Percentiles rank a stretch among this genome's conserved stretches.
Conservation (phyloP, 2,797 vertebrate species). For the Helicolenus hilgendorfi region DNA sequence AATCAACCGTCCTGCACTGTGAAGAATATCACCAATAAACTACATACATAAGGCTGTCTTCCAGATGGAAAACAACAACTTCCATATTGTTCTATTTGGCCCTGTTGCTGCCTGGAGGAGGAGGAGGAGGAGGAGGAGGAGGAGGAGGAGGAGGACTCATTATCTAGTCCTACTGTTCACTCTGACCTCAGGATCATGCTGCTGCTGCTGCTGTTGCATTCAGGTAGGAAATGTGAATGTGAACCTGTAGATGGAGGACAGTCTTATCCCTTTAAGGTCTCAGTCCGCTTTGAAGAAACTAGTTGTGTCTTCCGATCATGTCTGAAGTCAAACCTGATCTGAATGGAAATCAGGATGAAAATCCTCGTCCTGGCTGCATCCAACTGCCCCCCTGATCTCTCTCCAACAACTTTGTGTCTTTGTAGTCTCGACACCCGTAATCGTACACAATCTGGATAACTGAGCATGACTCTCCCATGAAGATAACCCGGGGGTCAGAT, state of each 20-base stretch:
- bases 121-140: neutral
- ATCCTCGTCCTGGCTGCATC: neutral
- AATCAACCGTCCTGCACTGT: slow-evolving; percentile 40
- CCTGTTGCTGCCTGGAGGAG: neutral
- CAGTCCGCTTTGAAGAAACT: neutral
- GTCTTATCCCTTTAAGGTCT: neutral
- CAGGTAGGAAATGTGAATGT: neutral
- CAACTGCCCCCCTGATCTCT: neutral
- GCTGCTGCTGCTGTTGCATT: neutral
- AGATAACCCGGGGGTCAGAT: neutral
- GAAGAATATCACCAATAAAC: slow-evolving; percentile 59
- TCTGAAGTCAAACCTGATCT: neutral
- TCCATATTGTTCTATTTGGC: slow-evolving; percentile 9
- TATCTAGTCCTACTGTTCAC: neutral
- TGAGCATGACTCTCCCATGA: neutral
- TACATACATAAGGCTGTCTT: slow-evolving; percentile 37
- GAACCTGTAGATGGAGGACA: too few species aligned
- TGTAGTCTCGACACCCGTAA: neutral
- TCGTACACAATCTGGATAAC: neutral
- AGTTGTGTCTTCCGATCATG: neutral
- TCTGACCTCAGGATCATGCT: neutral
- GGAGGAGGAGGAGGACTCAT: neutral
- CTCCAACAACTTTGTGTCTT: neutral
- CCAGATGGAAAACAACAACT: slow-evolving; percentile 30
- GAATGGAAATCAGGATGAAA: too few species aligned